phyloP scores from a whole-genome alignment of 1,140 invertebrate species.

The Notospermus geniculatus region DNA sequence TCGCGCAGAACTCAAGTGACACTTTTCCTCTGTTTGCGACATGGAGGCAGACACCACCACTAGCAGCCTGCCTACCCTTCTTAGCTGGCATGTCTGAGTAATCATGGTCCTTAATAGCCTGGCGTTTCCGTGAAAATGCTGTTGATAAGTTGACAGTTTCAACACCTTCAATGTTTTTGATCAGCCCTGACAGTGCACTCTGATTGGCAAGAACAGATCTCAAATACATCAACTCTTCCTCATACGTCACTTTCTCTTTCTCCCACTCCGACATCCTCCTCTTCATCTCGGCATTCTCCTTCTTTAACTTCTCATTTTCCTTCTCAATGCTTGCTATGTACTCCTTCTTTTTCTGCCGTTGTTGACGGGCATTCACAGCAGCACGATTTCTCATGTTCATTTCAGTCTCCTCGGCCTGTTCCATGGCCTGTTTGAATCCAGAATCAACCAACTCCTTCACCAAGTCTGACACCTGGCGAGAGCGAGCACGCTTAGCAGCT shows the following conservation, averaged over 20 bases:
- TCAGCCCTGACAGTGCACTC: slow-evolving; percentile 39
- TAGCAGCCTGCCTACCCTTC: slow-evolving; percentile 9
- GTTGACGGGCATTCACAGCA: slow-evolving; percentile 18
- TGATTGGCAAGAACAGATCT: slow-evolving; percentile 47
- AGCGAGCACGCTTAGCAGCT: no score
- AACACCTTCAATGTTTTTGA: slow-evolving; percentile 44
- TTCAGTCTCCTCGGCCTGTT: no score
- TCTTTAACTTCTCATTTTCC: slow-evolving; percentile 31
- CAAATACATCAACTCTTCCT: slow-evolving; percentile 44
- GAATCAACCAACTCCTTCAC: no score
- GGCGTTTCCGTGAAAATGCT: slow-evolving; percentile 29
- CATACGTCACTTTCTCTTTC: slow-evolving; percentile 23
- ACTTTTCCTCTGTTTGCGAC: slow-evolving; percentile 37
- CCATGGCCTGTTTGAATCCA: no score
- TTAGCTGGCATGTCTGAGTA: slow-evolving; percentile 20
- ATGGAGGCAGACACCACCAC: slow-evolving; percentile 47
- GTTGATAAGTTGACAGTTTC: slow-evolving; percentile 38
- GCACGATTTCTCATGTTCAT: no score
- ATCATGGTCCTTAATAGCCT: slow-evolving; percentile 32
- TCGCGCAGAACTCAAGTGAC: slow-evolving; percentile 46
- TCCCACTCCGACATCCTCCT: slow-evolving; percentile 21
- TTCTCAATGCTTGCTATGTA: slow-evolving; percentile 42
- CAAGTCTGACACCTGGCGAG: no score
- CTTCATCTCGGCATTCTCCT: slow-evolving; percentile 32
- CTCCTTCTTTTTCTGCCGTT: slow-evolving; percentile 47